Evolutionary conservation across 2,113 vertebrate species (phyloP).

Genomic region (Syngnathoides biaculeatus): DNA sequence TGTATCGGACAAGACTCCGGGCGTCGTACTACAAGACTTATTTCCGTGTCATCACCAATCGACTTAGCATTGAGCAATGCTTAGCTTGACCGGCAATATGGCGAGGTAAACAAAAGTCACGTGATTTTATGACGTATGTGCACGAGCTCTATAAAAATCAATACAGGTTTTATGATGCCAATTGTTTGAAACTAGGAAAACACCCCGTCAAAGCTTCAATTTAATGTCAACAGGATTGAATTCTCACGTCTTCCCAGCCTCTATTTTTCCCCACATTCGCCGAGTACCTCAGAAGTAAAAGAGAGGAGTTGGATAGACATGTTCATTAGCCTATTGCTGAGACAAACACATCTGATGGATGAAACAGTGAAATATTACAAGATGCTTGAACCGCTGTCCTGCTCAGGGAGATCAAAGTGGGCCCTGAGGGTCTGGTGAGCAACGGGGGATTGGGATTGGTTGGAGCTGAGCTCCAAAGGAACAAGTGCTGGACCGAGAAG

Average conservation of each 20-base stretch:
- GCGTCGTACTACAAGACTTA: no score
- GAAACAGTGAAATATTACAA: slow-evolving; percentile 70
- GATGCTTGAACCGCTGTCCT: slow-evolving; percentile 65
- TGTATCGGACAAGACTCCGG: no score
- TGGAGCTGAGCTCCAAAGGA: slow-evolving; percentile 59
- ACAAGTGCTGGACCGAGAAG: slow-evolving; percentile 67
- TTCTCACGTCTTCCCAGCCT: not conserved
- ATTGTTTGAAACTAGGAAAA: not conserved
- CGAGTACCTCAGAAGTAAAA: slow-evolving; percentile 24
- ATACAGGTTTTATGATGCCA: not conserved
- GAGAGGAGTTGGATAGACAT: slow-evolving; percentile 51
- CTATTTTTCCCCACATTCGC: slow-evolving; percentile 16
- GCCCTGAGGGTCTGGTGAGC: slow-evolving; percentile 60
- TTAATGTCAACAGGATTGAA: not conserved
- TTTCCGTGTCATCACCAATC: no score
- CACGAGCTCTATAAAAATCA: no score
- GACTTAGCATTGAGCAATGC: no score
- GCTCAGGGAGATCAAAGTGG: slow-evolving; percentile 71
- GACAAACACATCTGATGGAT: slow-evolving; percentile 72
- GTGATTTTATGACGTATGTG: no score
- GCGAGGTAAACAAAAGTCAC: no score
- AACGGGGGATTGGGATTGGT: slow-evolving; percentile 52
- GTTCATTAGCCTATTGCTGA: slow-evolving; percentile 67
- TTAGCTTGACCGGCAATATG: no score
- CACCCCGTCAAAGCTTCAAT: not conserved